phyloP scores from a whole-genome alignment of 2,797 vertebrate genomes.

The Gorsachius magnificus region DNA sequence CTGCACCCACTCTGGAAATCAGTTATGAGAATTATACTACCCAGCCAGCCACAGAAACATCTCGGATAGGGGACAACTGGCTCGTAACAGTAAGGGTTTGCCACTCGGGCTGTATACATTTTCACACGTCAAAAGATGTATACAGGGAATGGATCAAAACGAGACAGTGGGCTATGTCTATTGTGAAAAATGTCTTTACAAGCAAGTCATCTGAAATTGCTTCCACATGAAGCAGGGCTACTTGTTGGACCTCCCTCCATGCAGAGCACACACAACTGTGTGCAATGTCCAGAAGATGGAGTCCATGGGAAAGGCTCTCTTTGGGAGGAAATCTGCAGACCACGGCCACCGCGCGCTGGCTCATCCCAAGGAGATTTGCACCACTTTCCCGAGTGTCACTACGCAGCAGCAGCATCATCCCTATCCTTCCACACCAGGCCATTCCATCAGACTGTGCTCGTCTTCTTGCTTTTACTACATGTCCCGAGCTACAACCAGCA shows the following conservation, averaged over 20 bases:
- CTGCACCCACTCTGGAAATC: background rate
- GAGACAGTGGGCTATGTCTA: background rate
- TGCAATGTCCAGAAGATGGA: background rate
- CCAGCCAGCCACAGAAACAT: background rate
- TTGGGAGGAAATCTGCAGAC: background rate
- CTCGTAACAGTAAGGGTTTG: background rate
- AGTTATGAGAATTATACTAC: background rate
- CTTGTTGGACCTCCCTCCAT: background rate
- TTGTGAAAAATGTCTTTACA: background rate
- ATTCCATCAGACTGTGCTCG: background rate
- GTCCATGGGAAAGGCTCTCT: background rate
- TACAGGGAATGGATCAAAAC: background rate
- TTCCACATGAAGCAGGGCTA: background rate
- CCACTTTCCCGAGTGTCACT: background rate
- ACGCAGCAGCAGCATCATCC: background rate
- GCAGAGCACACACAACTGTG: no score
- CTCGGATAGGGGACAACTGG: background rate
- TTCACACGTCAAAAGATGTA: rapidly evolving
- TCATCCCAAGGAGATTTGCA: background rate
- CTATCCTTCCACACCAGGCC: background rate
- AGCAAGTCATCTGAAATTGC: background rate
- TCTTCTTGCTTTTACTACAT: background rate
- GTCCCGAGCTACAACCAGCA: background rate
- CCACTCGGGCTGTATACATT: background rate
- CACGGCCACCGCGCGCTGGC: background rate